These are phyloP conservation scores for Aix galericulata DNA, from an alignment of 2,113 vertebrate genomes.

Conservation along the genomic window DNA sequence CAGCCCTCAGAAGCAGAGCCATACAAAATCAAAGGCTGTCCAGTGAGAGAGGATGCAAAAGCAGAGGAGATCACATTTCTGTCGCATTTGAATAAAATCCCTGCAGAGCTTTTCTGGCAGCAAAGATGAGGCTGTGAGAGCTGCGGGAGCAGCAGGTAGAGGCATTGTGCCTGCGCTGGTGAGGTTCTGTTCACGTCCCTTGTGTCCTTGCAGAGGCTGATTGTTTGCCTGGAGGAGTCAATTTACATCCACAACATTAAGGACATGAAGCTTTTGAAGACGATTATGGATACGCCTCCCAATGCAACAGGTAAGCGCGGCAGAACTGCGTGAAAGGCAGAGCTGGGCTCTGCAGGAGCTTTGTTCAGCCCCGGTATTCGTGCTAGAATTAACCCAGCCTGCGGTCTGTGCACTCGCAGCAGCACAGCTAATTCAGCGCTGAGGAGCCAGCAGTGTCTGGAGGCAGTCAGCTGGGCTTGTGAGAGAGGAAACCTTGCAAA, in stretches of 20 bases:
- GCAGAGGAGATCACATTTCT: background rate
- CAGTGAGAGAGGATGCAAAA: background rate
- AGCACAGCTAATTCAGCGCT: background rate
- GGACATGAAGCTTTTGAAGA: conserved; percentile 95
- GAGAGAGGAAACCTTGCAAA: background rate
- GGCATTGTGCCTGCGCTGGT: background rate
- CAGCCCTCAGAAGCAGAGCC: background rate
- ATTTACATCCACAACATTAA: conserved; percentile 97
- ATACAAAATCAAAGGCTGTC: background rate
- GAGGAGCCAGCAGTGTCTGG: background rate
- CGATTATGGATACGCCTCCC: conserved; percentile 87
- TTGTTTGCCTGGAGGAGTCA: conserved; percentile 90
- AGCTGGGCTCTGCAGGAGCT: background rate
- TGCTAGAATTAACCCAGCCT: background rate
- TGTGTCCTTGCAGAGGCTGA: conserved; percentile 83
- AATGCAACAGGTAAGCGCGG: conserved; percentile 83
- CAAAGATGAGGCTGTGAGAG: background rate
- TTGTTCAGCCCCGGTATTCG: background rate
- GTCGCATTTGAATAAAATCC: background rate
- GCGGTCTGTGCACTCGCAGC: background rate
- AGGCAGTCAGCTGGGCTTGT: background rate
- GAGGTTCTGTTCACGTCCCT: background rate
- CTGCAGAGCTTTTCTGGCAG: background rate
- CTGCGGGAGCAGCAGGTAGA: background rate
- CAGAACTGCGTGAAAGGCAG: background rate